A percentile compares a stretch with the other conserved stretches of the same genome.
These are phyloP conservation scores for Orchesellides sinensis DNA, from an alignment of 2,888 invertebrate genomes.

Conservation along the genomic window DNA sequence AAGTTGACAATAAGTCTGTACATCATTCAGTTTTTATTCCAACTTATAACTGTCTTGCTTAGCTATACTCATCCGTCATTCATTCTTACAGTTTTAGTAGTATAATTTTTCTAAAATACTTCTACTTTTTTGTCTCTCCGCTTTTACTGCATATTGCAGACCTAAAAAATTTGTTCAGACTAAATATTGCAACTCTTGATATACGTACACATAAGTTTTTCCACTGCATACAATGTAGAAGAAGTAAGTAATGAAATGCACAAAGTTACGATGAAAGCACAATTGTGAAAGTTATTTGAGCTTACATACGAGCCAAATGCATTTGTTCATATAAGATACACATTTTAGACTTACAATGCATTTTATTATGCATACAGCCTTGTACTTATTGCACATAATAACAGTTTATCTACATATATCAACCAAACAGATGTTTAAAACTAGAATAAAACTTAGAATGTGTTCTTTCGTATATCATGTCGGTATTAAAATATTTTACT, in stretches of 20 bases:
- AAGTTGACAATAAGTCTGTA: background rate
- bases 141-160: background rate
- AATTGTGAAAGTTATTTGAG: background rate
- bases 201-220: no score
- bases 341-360: no score
- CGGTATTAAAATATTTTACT: no score
- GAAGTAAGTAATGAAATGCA: background rate
- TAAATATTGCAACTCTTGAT: no score
- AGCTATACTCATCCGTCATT: conserved; percentile 24
- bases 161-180: no score
- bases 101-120: no score
- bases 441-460: background rate
- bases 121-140: no score
- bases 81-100: no score
- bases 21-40: conserved; percentile 23
- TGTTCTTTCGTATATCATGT: no score
- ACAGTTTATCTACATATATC: background rate
- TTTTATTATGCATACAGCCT: conserved; percentile 43
- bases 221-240: background rate
- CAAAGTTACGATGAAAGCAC: background rate
- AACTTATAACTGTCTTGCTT: conserved; percentile 19
- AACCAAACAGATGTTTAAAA: background rate
- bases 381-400: conserved; percentile 27
- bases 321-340: no score
- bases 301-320: background rate